These are phyloP conservation scores for Thereva unica DNA, from an alignment of 2,888 invertebrate genomes.

Conservation along the genomic window DNA sequence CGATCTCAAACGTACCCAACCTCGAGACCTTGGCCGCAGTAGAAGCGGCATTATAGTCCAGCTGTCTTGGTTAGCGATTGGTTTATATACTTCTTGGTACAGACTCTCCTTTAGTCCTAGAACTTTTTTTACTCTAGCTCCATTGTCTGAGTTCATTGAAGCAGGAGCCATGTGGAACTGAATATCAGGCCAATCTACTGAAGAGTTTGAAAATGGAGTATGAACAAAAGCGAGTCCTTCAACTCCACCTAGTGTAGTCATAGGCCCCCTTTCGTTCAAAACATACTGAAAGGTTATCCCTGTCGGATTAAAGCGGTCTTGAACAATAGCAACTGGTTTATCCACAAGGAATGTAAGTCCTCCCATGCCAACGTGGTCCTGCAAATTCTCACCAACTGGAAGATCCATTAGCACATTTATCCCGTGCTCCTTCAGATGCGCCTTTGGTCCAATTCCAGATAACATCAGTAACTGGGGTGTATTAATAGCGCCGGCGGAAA, in stretches of 20 bases:
- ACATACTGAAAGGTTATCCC: constrained; percentile 82
- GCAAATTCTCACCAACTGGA: constrained; percentile 79
- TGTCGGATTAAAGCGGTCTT: constrained; percentile 75
- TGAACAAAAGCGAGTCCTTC: constrained; percentile 88
- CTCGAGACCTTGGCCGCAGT: constrained; percentile 77
- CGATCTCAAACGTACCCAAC: constrained; percentile 74
- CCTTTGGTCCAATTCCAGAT: constrained; percentile 78
- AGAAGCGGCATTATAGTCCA: constrained; percentile 88
- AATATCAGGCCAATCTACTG: constrained; percentile 82
- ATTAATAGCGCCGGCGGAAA: constrained; percentile 90
- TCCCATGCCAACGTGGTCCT: constrained; percentile 87
- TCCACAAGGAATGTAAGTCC: constrained; percentile 69
- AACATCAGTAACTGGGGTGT: constrained; percentile 90
- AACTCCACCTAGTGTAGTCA: constrained; percentile 85
- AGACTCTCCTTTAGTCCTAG: constrained; percentile 78
- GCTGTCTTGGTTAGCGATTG: constrained; percentile 71
- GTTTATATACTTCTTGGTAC: constrained; percentile 78
- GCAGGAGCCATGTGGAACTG: constrained; percentile 94
- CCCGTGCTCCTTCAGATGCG: constrained; percentile 70
- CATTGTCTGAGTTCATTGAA: constrained; percentile 79
- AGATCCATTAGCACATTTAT: constrained; percentile 77
- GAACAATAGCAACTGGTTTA: constrained; percentile 81
- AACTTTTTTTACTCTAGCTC: constrained; percentile 74
- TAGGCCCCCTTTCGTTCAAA: constrained; percentile 76
- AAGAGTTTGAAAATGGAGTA: constrained; percentile 78